Percentiles rank a stretch among this genome's conserved stretches.
These are phyloP conservation scores for Ophioderma brevispina DNA, from an alignment of 35 echinoderm and acorn worm species.

Conservation along the genomic window DNA sequence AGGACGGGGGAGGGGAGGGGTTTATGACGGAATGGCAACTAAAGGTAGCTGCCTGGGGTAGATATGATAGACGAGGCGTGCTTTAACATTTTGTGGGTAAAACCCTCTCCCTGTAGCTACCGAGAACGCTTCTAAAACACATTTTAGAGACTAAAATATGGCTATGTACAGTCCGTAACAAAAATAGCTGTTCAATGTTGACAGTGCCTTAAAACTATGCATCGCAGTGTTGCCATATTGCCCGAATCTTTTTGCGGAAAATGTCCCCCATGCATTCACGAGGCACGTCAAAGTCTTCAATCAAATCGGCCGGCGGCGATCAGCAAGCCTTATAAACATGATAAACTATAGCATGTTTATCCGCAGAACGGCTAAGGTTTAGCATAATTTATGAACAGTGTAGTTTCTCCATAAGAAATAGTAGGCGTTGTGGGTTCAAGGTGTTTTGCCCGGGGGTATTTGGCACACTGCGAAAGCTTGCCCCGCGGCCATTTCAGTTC, in stretches of 20 bases:
- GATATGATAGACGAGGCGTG: no score
- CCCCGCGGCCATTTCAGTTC: background rate
- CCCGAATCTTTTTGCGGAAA: background rate
- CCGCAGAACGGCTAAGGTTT: background rate
- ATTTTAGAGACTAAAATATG: background rate
- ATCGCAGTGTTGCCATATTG: background rate
- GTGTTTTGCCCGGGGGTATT: background rate
- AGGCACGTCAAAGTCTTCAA: background rate
- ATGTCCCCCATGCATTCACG: conserved; percentile 1
- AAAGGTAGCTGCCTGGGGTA: no score
- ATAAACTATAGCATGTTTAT: background rate
- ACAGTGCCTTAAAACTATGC: background rate
- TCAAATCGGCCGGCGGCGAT: background rate
- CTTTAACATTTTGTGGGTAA: no score
- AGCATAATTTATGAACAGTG: conserved; percentile 6
- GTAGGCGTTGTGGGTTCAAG: conserved; percentile 4
- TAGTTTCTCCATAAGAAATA: background rate
- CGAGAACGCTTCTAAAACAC: background rate
- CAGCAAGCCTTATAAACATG: conserved; percentile 4
- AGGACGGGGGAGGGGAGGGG: no score
- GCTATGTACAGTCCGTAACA: background rate
- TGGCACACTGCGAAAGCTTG: conserved; percentile 1
- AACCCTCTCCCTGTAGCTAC: no score
- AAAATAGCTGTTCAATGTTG: background rate
- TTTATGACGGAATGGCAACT: no score